Evolutionary conservation across 2,888 invertebrate species (phyloP).

Genomic region (Plebejus anna): DNA sequence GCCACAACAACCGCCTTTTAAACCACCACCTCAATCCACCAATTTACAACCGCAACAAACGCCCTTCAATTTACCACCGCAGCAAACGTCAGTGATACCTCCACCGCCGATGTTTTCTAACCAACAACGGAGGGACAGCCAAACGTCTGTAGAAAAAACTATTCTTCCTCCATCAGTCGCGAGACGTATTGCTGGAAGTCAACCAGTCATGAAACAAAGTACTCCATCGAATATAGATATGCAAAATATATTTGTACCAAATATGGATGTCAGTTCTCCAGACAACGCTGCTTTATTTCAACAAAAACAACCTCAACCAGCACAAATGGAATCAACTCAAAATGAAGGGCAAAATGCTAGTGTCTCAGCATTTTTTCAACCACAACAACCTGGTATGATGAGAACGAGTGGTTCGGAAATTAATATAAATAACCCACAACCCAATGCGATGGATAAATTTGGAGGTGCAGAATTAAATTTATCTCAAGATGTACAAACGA

Average conservation of each 20-base stretch:
- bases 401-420: neutral
- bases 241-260: slow-evolving; percentile 56
- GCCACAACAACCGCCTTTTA: neutral
- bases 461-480: neutral
- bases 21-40: neutral
- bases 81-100: slow-evolving; percentile 49
- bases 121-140: slow-evolving; percentile 45
- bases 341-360: neutral
- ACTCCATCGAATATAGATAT: slow-evolving; percentile 38
- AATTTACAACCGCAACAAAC: neutral
- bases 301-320: neutral
- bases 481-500: neutral
- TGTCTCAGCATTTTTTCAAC: neutral
- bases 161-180: slow-evolving; percentile 69
- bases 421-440: neutral
- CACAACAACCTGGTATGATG: neutral
- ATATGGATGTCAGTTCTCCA: neutral
- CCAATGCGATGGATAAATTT: neutral
- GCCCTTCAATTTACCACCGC: slow-evolving; percentile 37
- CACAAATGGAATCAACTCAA: neutral
- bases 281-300: neutral
- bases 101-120: slow-evolving; percentile 71
- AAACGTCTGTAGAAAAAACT: slow-evolving; percentile 48
- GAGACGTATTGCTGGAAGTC: slow-evolving; percentile 59
- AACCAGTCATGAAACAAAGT: slow-evolving; percentile 56